A percentile compares a stretch with the other conserved stretches of the same genome.
phyloP scores from a whole-genome alignment of 2,888 invertebrate genomes.

The Apodemia hepburni region DNA sequence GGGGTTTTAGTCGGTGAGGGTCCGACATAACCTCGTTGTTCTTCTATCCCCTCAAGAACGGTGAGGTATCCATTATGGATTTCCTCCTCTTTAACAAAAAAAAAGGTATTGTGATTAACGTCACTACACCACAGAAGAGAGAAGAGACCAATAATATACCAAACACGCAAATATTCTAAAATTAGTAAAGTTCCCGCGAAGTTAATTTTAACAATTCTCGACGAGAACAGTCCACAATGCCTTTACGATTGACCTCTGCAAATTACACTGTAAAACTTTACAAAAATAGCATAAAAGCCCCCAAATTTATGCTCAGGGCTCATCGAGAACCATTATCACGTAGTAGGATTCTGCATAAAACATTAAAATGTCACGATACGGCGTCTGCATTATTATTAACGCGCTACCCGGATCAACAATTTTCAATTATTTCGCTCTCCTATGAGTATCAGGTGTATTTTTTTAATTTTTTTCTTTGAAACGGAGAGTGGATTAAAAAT shows the following conservation, averaged over 20 bases:
- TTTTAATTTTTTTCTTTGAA: slow-evolving; percentile 23
- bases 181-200: background rate
- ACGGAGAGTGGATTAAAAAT: slow-evolving; percentile 24
- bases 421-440: slow-evolving; percentile 59
- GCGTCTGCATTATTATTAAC: slow-evolving; percentile 65
- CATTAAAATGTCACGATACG: slow-evolving; percentile 65
- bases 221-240: background rate
- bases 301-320: slow-evolving; percentile 57
- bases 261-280: slow-evolving; percentile 19
- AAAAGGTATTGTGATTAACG: no score
- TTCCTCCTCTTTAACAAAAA: no score
- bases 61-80: no score
- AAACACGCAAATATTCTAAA: no score
- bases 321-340: slow-evolving; percentile 69
- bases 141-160: no score
- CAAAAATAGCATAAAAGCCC: slow-evolving; percentile 62
- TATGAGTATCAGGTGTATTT: slow-evolving; percentile 38
- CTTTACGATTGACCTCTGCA: slow-evolving; percentile 19
- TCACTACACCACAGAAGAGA: no score
- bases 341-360: slow-evolving; percentile 68
- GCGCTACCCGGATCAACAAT: slow-evolving; percentile 54
- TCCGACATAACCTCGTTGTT: no score
- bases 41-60: no score
- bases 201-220: background rate
- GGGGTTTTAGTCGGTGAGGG: no score